Percentiles rank a stretch among this genome's conserved stretches.
phyloP scores from a whole-genome alignment of 92 coral and sea anemone genomes.

The Palythoa grandis region DNA sequence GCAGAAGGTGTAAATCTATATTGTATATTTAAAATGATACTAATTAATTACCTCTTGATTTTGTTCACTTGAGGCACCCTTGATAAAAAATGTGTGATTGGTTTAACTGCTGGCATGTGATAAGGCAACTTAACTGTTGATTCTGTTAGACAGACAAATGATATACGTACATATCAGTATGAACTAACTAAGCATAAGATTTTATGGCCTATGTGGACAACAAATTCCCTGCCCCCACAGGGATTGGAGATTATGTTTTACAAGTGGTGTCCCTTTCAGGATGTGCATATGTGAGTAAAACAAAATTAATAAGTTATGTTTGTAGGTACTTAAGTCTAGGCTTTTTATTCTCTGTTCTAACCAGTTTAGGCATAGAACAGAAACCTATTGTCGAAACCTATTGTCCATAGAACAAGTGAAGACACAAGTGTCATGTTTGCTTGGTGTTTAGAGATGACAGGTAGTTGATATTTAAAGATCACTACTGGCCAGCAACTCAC shows the following conservation, averaged over 20 bases:
- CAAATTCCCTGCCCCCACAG: neutral
- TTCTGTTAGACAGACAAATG: constrained; percentile 54
- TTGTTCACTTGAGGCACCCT: constrained; percentile 70
- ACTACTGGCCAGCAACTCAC: too few species aligned
- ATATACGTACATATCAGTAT: neutral
- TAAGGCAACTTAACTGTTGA: constrained; percentile 81
- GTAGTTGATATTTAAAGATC: too few species aligned
- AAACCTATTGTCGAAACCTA: neutral
- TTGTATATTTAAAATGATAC: neutral
- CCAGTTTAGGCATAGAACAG: too few species aligned
- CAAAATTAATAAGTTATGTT: too few species aligned
- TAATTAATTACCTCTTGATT: constrained; percentile 27
- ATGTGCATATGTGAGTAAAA: too few species aligned
- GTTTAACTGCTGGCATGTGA: constrained; percentile 76
- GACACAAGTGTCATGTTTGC: too few species aligned
- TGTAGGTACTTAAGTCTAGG: too few species aligned
- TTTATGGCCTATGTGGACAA: neutral
- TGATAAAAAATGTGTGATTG: constrained; percentile 85
- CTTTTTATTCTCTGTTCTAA: too few species aligned
- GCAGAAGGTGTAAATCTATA: neutral
- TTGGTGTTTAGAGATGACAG: too few species aligned
- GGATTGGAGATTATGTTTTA: too few species aligned
- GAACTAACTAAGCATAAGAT: neutral
- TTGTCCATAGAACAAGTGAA: neutral
- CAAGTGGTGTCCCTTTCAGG: too few species aligned